Evolutionary conservation across 2,888 invertebrate genomes (phyloP), one percentile per base, ranked within the genome.

Genomic region (Heteromyza rotundicornis): DNA sequence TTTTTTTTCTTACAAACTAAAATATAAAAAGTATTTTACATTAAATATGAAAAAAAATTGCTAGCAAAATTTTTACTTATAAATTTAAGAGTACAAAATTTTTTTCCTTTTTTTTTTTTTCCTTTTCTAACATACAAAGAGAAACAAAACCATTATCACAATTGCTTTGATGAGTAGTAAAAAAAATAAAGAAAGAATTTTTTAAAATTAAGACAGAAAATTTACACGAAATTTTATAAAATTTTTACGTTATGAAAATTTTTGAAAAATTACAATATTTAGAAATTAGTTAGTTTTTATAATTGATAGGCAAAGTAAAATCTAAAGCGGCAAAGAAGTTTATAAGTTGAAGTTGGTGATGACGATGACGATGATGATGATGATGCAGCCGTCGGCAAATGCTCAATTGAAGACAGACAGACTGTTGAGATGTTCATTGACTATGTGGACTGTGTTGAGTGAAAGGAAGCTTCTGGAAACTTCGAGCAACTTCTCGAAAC

Each of bases 141-240:
- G 70, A 74, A 77, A 76, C 72, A 78, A 78, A 78, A 72, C 69
- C 71, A 69, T 75, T 78, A 78, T 78, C 78, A 78, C 78, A 78
- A 79, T 79, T 72, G 80, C 78, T 79, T 79, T 78, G 78, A 78
- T 79, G 78, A 78, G 78, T 63, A n/a, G 56, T 74, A 70, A 68
- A 64, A 66, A 67, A 65, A 65, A 50, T 57, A 50, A 55, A 59
- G 44, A 47, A 59, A 47, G 52, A 60, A 61, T 60, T 36, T 57
- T 35, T 57, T 44, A n/a, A n/a, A n/a, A n/a, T n/a, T n/a, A n/a
- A n/a, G n/a, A n/a, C n/a, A n/a, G n/a, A n/a, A n/a, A n/a, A n/a
- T n/a, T n/a, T n/a, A n/a, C n/a, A n/a, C n/a, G n/a, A n/a, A n/a
- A n/a, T n/a, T n/a, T n/a, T n/a, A n/a, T n/a, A n/a, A n/a, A n/a